Evolutionary conservation across 2,888 invertebrate species (phyloP).

Genomic region (Synanthedon myopaeformis): DNA sequence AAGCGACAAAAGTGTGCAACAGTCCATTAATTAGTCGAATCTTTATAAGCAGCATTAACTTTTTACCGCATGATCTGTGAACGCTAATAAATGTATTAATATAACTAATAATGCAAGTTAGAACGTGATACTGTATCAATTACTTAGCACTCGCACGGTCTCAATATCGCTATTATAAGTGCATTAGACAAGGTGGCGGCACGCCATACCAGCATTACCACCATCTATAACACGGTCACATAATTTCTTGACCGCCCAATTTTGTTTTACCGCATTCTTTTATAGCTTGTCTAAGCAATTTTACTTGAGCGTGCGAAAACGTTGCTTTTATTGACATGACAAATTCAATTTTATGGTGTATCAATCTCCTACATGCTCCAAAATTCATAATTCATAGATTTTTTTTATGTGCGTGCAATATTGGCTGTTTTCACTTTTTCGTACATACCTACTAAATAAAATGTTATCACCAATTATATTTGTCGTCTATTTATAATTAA

Average conservation of each 20-base stretch:
- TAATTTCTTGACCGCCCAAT: slow-evolving; percentile 56
- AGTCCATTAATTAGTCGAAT: too few relatives aligned
- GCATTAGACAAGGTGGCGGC: slow-evolving; percentile 57
- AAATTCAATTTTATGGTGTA: slow-evolving; percentile 23
- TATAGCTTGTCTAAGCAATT: slow-evolving; percentile 28
- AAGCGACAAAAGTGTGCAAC: too few relatives aligned
- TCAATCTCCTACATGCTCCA: not conserved
- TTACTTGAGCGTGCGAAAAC: slow-evolving; percentile 50
- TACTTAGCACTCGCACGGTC: slow-evolving; percentile 54
- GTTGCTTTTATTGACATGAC: slow-evolving; percentile 26
- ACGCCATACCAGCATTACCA: slow-evolving; percentile 61
- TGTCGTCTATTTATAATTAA: too few relatives aligned
- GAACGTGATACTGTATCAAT: slow-evolving; percentile 53
- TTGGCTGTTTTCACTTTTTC: too few relatives aligned
- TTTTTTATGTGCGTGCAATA: too few relatives aligned
- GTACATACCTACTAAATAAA: too few relatives aligned
- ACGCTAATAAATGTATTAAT: slow-evolving; percentile 17
- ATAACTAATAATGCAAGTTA: slow-evolving; percentile 26
- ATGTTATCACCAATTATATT: too few relatives aligned
- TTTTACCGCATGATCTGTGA: not conserved
- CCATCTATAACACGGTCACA: slow-evolving; percentile 63
- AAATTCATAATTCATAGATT: too few relatives aligned
- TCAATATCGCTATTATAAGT: slow-evolving; percentile 59
- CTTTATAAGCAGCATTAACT: not conserved
- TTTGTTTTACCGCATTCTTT: slow-evolving; percentile 43